Percentiles rank a stretch among this genome's conserved stretches.
Evolutionary conservation across 30 jellyfish, hydroid and myxozoan genomes (phyloP).

Genomic region (Cassiopea xamachana): DNA sequence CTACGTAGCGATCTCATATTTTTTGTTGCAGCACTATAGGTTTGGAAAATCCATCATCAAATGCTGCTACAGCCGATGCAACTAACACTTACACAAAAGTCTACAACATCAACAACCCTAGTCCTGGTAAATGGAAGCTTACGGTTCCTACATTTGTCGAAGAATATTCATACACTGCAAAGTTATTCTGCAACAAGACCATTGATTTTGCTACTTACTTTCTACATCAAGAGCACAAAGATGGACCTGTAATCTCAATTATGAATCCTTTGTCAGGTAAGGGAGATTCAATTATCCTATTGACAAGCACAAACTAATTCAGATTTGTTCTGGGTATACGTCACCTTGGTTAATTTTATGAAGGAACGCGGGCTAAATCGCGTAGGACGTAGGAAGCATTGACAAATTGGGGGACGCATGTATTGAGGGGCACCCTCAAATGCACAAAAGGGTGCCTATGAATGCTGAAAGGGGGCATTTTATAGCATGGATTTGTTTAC

Average conservation of each 20-base stretch:
- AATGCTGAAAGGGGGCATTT: too few species aligned
- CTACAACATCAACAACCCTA: constrained; percentile 54
- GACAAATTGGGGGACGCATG: too few species aligned
- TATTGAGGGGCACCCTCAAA: too few species aligned
- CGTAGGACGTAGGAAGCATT: too few species aligned
- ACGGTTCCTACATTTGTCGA: constrained; percentile 34
- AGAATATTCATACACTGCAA: constrained; percentile 25
- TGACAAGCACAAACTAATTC: too few species aligned
- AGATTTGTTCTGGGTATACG: too few species aligned
- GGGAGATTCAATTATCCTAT: background rate
- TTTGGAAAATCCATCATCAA: constrained; percentile 52
- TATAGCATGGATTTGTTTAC: too few species aligned
- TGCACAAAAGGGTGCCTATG: too few species aligned
- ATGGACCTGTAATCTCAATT: constrained; percentile 11
- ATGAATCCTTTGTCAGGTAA: constrained; percentile 53
- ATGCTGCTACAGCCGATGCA: constrained; percentile 21
- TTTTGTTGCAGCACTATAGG: background rate
- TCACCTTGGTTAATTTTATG: too few species aligned
- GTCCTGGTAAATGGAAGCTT: constrained; percentile 49
- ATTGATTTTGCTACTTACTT: constrained; percentile 39
- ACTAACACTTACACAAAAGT: constrained; percentile 35
- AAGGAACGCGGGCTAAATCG: too few species aligned
- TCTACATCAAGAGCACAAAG: constrained; percentile 59
- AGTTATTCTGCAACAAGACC: background rate
- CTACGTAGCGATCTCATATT: background rate